Evolutionary conservation across 1,140 invertebrate species (phyloP).

Genomic region (Diprion similis): DNA sequence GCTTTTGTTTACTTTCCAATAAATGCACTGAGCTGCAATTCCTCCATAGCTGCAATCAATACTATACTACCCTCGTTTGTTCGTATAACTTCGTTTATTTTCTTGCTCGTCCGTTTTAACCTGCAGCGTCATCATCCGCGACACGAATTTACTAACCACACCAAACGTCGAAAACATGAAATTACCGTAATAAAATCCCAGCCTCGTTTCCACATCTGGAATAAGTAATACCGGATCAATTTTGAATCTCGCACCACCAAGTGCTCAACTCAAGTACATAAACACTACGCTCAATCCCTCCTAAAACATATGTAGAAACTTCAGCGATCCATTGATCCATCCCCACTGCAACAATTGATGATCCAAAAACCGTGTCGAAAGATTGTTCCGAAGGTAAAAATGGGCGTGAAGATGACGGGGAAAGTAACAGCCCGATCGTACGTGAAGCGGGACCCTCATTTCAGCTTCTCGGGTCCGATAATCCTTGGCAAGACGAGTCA

Average conservation of each 20-base stretch:
- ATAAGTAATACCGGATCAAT: too few species aligned
- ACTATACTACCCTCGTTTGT: not conserved
- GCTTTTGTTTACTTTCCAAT: too few species aligned
- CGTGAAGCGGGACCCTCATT: not conserved
- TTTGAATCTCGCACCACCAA: too few species aligned
- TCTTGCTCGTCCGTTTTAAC: not conserved
- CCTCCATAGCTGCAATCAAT: too few species aligned
- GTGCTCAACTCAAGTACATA: not conserved
- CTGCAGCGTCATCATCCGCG: not conserved
- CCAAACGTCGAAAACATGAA: not conserved
- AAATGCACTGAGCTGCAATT: too few species aligned
- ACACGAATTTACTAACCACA: not conserved
- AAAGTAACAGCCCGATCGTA: not conserved
- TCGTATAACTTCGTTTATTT: not conserved
- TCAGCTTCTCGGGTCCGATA: not conserved
- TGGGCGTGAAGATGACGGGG: constrained; percentile 1
- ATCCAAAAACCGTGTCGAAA: not conserved
- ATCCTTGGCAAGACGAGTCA: not conserved
- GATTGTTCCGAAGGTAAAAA: not conserved
- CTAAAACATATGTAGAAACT: not conserved
- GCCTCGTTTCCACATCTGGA: too few species aligned
- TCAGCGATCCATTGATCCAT: not conserved
- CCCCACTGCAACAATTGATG: not conserved
- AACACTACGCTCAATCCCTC: not conserved
- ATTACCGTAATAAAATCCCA: not conserved